Conservation (phyloP, 2,888 invertebrate species). For the Euplexia lucipara region DNA sequence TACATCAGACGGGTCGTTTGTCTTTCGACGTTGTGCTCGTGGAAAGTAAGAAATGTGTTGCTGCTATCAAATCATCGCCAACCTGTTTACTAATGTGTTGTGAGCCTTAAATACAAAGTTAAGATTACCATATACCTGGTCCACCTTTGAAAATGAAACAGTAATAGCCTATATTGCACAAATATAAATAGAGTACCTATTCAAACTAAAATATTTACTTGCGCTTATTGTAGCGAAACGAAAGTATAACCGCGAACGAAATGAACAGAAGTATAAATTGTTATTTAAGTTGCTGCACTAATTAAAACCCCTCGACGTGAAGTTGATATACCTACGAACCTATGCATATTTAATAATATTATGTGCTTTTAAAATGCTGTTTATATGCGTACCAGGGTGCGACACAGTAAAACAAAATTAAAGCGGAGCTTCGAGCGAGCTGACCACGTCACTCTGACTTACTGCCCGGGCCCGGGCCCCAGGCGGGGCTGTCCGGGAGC, state of each 20-base stretch:
- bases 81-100: neutral
- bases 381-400: constrained; percentile 51
- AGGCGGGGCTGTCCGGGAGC: neutral
- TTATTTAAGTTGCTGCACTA: constrained; percentile 3
- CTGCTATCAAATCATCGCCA: neutral
- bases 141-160: neutral
- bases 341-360: constrained; percentile 38
- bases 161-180: neutral
- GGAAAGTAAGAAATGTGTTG: neutral
- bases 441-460: constrained; percentile 39
- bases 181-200: neutral
- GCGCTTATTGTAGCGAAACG: neutral
- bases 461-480: neutral
- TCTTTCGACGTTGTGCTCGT: constrained; percentile 19
- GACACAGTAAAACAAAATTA: constrained; percentile 35
- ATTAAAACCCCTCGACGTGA: constrained; percentile 22
- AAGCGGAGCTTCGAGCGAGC: constrained; percentile 33
- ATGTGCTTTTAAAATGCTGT: constrained; percentile 51
- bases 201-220: neutral
- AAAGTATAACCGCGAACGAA: constrained; percentile 10
- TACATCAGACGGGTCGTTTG: constrained; percentile 43
- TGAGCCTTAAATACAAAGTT: neutral
- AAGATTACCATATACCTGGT: neutral
- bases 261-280: constrained; percentile 5
- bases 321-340: constrained; percentile 2